phyloP scores from a whole-genome alignment of 53 echinoderm and acorn worm species.

The Apostichopus leukothele region DNA sequence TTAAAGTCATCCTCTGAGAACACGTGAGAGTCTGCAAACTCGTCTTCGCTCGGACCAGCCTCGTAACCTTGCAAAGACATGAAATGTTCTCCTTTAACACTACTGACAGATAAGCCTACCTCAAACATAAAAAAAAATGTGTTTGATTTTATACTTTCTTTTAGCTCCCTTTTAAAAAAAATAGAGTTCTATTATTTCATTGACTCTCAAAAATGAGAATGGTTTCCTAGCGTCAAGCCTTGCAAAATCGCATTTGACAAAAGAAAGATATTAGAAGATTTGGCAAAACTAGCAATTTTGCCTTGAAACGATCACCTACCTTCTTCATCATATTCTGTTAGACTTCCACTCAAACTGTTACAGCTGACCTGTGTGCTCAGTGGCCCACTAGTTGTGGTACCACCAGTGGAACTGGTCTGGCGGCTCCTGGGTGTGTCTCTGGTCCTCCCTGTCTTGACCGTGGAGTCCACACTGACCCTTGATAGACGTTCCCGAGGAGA shows the following conservation, averaged over 20 bases:
- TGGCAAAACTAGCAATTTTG: no score
- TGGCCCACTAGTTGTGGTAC: slow-evolving; percentile 73
- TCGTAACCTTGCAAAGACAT: slow-evolving; percentile 71
- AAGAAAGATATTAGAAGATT: no score
- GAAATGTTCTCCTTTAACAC: not conserved
- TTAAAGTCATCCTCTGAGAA: slow-evolving; percentile 51
- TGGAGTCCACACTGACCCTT: slow-evolving; percentile 17
- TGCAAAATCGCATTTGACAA: no score
- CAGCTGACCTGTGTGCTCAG: slow-evolving; percentile 89
- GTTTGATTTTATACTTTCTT: no score
- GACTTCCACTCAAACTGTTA: slow-evolving; percentile 75
- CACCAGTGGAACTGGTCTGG: slow-evolving; percentile 49
- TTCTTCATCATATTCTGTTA: slow-evolving; percentile 90
- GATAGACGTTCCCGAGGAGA: slow-evolving; percentile 6
- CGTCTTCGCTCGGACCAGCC: slow-evolving; percentile 85
- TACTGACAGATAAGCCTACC: no score
- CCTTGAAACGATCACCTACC: slow-evolving; percentile 39
- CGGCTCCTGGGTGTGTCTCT: slow-evolving; percentile 51
- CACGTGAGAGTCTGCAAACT: slow-evolving; percentile 70
- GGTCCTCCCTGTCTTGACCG: not conserved
- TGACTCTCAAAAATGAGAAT: no score
- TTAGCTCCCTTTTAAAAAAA: no score
- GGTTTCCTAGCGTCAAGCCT: no score
- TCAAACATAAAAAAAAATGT: not conserved
- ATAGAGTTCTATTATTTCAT: no score